These are phyloP conservation scores for Anaspis maculata DNA, from an alignment of 2,888 invertebrate genomes.

Conservation along the genomic window DNA sequence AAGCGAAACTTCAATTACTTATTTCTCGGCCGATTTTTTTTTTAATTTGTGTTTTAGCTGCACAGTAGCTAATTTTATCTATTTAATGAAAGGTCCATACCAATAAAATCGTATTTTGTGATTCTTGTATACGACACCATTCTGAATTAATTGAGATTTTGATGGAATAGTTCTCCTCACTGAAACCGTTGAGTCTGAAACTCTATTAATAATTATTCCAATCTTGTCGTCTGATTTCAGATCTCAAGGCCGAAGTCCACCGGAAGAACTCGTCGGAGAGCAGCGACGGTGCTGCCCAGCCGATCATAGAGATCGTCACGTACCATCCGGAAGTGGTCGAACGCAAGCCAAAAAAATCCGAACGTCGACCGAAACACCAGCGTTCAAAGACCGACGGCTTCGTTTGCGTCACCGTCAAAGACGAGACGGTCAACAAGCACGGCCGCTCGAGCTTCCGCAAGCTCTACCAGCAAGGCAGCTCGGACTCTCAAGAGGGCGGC, in stretches of 20 bases:
- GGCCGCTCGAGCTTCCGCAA: constrained; percentile 47
- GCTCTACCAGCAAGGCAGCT: constrained; percentile 44
- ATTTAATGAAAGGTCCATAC: too few relatives aligned
- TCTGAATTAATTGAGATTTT: neutral
- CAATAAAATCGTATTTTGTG: too few relatives aligned
- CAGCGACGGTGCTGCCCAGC: constrained; percentile 63
- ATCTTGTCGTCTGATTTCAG: constrained; percentile 36
- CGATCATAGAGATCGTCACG: constrained; percentile 42
- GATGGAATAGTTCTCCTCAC: too few relatives aligned
- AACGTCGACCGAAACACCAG: constrained; percentile 23
- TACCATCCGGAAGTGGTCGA: constrained; percentile 20
- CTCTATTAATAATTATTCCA: too few relatives aligned
- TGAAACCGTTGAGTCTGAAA: too few relatives aligned
- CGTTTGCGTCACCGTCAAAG: constrained; percentile 43
- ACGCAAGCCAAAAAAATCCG: constrained; percentile 12
- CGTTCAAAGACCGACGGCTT: constrained; percentile 28
- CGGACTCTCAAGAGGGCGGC: constrained; percentile 46
- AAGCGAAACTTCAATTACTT: too few relatives aligned
- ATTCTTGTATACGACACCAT: neutral
- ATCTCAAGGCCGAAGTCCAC: constrained; percentile 89
- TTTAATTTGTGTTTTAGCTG: neutral
- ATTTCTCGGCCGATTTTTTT: too few relatives aligned
- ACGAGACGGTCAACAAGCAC: constrained; percentile 33
- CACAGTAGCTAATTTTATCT: too few relatives aligned
- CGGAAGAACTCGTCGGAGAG: constrained; percentile 86